Evolutionary conservation across 1,140 invertebrate genomes (phyloP).

Genomic region (Chironomus tepperi): DNA sequence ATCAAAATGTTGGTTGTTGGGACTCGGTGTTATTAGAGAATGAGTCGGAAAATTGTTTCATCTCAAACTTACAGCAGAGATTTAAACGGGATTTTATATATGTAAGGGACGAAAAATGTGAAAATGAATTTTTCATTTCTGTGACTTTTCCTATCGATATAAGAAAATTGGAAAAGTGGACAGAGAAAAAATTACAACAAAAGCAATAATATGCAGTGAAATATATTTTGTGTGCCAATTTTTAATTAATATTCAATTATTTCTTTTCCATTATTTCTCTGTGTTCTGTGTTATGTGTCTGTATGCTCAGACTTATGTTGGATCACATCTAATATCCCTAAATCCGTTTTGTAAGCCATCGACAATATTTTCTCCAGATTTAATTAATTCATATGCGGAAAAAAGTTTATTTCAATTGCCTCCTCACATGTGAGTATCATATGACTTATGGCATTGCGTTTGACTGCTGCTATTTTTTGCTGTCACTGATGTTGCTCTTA

Average conservation of each 20-base stretch:
- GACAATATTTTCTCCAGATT: slow-evolving; percentile 66
- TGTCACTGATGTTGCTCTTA: no score
- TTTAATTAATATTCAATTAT: slow-evolving; percentile 24
- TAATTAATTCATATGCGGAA: slow-evolving; percentile 66
- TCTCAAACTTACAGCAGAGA: slow-evolving; percentile 63
- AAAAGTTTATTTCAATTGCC: slow-evolving; percentile 75
- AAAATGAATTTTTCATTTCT: slow-evolving; percentile 6
- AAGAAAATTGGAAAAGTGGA: not conserved
- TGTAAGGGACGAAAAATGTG: slow-evolving; percentile 43
- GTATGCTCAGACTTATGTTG: slow-evolving; percentile 62
- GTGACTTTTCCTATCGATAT: not conserved
- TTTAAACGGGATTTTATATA: slow-evolving; percentile 73
- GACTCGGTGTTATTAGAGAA: slow-evolving; percentile 68
- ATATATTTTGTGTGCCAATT: slow-evolving; percentile 21
- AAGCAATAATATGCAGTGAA: slow-evolving; percentile 11
- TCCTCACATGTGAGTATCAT: slow-evolving; percentile 71
- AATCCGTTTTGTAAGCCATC: slow-evolving; percentile 68
- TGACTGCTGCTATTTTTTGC: not conserved
- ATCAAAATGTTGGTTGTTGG: slow-evolving; percentile 51
- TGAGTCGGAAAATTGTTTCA: slow-evolving; percentile 64
- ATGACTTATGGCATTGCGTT: not conserved
- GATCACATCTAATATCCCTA: slow-evolving; percentile 63
- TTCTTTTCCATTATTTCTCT: not conserved
- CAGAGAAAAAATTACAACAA: slow-evolving; percentile 16
- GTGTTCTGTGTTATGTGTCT: slow-evolving; percentile 26